phyloP scores from a whole-genome alignment of 2,797 vertebrate genomes.

The Xenopus petersii region DNA sequence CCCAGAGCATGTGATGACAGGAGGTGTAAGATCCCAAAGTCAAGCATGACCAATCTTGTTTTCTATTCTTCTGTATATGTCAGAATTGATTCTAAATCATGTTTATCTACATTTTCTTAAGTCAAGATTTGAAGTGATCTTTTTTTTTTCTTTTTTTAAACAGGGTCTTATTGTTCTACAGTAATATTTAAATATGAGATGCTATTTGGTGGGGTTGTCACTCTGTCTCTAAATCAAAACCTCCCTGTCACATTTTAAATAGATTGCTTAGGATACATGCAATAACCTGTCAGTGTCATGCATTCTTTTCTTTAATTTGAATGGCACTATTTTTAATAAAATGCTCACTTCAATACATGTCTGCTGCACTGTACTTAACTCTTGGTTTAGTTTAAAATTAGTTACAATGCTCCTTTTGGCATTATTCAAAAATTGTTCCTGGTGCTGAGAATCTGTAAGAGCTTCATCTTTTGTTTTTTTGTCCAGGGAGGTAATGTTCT shows the following conservation, averaged over 20 bases:
- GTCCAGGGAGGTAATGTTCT: not conserved
- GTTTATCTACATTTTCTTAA: constrained; percentile 74
- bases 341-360: constrained; percentile 92
- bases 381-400: constrained; percentile 86
- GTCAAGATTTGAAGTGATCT: constrained; percentile 65
- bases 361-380: constrained; percentile 78
- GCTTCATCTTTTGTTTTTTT: too few species aligned
- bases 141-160: constrained; percentile 48
- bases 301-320: constrained; percentile 95
- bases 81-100: constrained; percentile 66
- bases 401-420: constrained; percentile 69
- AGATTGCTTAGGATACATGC: constrained; percentile 96
- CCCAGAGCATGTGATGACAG: not conserved
- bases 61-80: constrained; percentile 50
- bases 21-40: constrained; percentile 16
- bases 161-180: constrained; percentile 57
- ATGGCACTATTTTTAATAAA: constrained; percentile 95
- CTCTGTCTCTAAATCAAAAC: constrained; percentile 87
- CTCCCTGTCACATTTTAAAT: constrained; percentile 89
- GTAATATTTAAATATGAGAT: constrained; percentile 63
- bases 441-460: constrained; percentile 53
- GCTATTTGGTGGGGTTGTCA: constrained; percentile 71
- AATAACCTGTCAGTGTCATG: constrained; percentile 94
- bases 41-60: constrained; percentile 48
- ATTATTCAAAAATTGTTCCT: not conserved